Base-by-base conservation (phyloP, 2,888 invertebrate genomes). In the Pardosa pseudoannulata region DNA sequence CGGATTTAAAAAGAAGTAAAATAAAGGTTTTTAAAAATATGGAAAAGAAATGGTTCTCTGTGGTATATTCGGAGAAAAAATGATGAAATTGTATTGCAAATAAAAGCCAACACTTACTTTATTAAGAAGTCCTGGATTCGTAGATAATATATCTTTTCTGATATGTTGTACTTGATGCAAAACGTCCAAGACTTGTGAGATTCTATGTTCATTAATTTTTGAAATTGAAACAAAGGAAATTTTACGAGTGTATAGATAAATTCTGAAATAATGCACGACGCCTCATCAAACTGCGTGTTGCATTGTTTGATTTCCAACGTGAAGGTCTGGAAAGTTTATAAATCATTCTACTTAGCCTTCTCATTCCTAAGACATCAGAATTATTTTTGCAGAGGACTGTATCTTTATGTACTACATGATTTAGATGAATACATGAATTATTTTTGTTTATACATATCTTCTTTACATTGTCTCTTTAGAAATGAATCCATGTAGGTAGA, bases 251-350 rank as follows among this genome's bases (percentile, higher is more conserved):
- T 71, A 41, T 64, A 29, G 50, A 29, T 23, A 32, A 74, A 36
- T n/a, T 75, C 19, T 70, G 74, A 78, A 72, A 83, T 72, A 83
- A 83, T 83, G 75, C 82, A 28, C 27, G 71, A 68, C 50, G 19
- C 68, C 70, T 39, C 9, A 46, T 64, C 62, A 31, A 62, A 50
- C 31, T 31, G 78, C 28, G 46, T 46, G 23, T 27, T 27, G 83
- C 62, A 83, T 83, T 83, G 83, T 83, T 78, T 56, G 50, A 56
- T 64, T 72, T 64, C 36, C 46, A 28, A 70, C 64, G 67, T 74
- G 71, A 70, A 75, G 71, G 29, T 27, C 71, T 75, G 6, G 1
- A 2, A 70, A 46, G 67, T 36, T 32, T 23, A 67, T 83, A 83
- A 83, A 83, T 83, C 83, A 83, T 56, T 74, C 7, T 76, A 23